Evolutionary conservation across 2,888 invertebrate species (phyloP), one percentile per base, ranked within the genome.

Genomic region (Neria commutata): DNA sequence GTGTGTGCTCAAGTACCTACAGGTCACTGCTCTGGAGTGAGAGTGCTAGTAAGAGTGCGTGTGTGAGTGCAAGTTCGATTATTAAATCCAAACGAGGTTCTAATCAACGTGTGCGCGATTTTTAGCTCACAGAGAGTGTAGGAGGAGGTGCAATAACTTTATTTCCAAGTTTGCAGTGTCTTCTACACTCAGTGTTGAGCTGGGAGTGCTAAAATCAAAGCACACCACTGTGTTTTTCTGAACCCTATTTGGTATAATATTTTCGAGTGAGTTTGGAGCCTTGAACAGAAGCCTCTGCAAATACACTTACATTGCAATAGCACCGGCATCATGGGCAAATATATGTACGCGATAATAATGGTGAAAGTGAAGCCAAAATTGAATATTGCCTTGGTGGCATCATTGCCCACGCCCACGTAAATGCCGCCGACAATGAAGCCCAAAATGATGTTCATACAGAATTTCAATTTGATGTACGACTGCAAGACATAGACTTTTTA

Each of bases 341-440:
- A 93, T 71, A 93, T 84, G 81, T 92, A 91, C 25, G 88, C 88
- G 62, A 93, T 92, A 17, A 90, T 84, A 61, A 90, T 90, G 1
- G 90, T 89, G 73, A 91, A 92, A 70, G 90, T 91, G 76, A 91
- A 93, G 10, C 92, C 92, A 73, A 92, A 93, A 81, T 92, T 92
- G 77, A 90, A 92, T 24, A 93, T 82, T 0, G 91, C 91, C 76
- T 91, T 92, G 0, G 92, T 90, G 0, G 89, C 93, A 69, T 92
- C 91, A 68, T 89, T 87, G 11, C 92, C 93, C 81, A 92, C 90
- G 57, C 86, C 85, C 37, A 86, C 83, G 76, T 90, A 94, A 51
- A 92, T 75, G 3, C 85, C 84, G 0, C 90, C 92, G 11, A 92
- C 85, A 11, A 91, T 83, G 3, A 89, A 72, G 0, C 89, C 91